Evolutionary conservation across 1,140 invertebrate species (phyloP).

Genomic region (Chelonus insularis): DNA sequence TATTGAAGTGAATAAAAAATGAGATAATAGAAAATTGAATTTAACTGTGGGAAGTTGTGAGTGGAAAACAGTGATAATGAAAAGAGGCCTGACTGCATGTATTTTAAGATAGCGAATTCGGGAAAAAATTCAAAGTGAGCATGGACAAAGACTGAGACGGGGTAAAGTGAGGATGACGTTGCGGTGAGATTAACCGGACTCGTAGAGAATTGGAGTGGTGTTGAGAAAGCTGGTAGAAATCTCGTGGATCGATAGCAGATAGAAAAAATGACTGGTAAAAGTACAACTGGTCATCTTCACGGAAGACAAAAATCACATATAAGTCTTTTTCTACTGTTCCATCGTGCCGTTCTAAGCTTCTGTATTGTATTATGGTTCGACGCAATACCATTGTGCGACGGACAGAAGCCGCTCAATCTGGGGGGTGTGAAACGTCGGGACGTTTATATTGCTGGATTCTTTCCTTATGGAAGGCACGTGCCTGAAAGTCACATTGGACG

Average conservation of each 20-base stretch:
- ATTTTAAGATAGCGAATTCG: neutral
- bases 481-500: conserved; percentile 69
- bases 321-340: conserved; percentile 23
- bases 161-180: conserved; percentile 17
- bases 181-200: conserved; percentile 27
- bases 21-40: neutral
- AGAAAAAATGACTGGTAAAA: conserved; percentile 8
- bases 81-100: neutral
- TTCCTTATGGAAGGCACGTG: conserved; percentile 80
- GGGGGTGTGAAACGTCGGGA: conserved; percentile 65
- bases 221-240: too few species aligned
- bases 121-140: conserved; percentile 1
- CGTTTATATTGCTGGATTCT: conserved; percentile 90
- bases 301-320: neutral
- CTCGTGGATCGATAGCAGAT: conserved; percentile 5
- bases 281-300: neutral
- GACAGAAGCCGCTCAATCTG: conserved; percentile 63
- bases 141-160: conserved; percentile 30
- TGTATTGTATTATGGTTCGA: conserved; percentile 40
- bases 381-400: conserved; percentile 40
- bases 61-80: conserved; percentile 17
- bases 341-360: conserved; percentile 28
- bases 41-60: neutral
- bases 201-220: conserved; percentile 26
- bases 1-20: neutral